Base-by-base conservation (phyloP, 2,888 invertebrate species). In the Andrena dorsata region DNA sequence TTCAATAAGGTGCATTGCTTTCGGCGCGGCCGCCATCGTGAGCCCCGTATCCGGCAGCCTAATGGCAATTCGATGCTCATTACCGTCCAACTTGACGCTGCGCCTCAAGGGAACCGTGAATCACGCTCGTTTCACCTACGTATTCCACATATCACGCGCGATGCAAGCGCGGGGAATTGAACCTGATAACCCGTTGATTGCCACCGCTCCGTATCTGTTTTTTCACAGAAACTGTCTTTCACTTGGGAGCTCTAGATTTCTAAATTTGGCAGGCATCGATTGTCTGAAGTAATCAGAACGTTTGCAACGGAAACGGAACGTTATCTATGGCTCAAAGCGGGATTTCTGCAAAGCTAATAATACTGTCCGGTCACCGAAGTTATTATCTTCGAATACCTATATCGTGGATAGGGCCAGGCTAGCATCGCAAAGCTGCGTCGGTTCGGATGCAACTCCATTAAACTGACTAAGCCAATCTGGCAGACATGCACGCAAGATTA, bases 61-160 rank as follows among this genome's bases (percentile, higher is more conserved):
- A 75, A 73, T 65, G 35, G 84, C 80, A 80, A 84, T 80, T 78
- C 72, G 82, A 87, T 35, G 81, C 87, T 87, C 87, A 81, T 87
- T 86, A 86, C 61, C 68, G 35, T 7, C 51, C n/a, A 83, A 63
- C 76, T 71, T 49, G 80, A 83, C 74, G 61, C 76, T 47, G n/a
- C 28, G 26, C 78, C 77, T 69, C 70, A 8, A 20, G 83, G 23
- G 83, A 20, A 35, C 20, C 26, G 41, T 84, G 70, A 68, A 61
- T 85, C 80, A 76, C 64, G 32, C 65, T 74, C 64, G 76, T 85
- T 72, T 53, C 41, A 20, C 56, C 49, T 30, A 41, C 28, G 30
- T 41, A 65, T 68, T 32, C 60, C 16, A 75, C 23, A 58, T 49
- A 77, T 77, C 66, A 32, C 41, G 49, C 63, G 47, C 76, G 72